Percentiles rank a stretch among this genome's conserved stretches.
Conservation (phyloP, 2,888 invertebrate species). For the Melieria picta region DNA sequence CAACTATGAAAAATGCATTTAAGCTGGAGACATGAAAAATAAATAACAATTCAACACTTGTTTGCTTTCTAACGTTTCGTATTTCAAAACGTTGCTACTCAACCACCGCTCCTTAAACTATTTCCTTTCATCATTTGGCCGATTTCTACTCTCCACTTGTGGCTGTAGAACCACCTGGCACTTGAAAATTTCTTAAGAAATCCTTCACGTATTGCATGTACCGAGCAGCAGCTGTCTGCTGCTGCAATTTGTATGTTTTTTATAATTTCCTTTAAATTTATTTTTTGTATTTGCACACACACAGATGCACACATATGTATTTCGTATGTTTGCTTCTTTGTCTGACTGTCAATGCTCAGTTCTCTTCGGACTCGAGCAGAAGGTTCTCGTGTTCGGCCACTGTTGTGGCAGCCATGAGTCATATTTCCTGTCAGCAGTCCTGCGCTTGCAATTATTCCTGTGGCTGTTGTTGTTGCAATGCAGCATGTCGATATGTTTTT, state of each 20-base stretch:
- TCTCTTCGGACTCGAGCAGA: neutral
- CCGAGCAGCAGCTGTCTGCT: too few relatives aligned
- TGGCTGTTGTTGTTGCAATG: conserved; percentile 6
- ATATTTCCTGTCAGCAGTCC: conserved; percentile 13
- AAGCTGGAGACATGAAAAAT: too few relatives aligned
- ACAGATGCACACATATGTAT: neutral
- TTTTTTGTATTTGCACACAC: neutral
- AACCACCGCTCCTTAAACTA: too few relatives aligned
- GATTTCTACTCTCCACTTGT: neutral
- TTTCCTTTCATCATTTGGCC: too few relatives aligned
- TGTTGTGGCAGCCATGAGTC: conserved; percentile 13
- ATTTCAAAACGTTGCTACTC: too few relatives aligned
- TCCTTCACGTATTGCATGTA: neutral
- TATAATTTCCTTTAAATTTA: neutral
- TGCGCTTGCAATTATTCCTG: neutral
- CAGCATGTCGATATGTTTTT: neutral
- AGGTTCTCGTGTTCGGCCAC: neutral
- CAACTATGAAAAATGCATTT: too few relatives aligned
- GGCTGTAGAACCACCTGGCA: neutral
- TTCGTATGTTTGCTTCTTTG: neutral
- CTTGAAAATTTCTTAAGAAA: conserved; percentile 2
- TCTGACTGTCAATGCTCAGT: neutral
- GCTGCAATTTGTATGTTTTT: neutral
- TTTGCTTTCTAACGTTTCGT: too few relatives aligned
- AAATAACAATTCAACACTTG: too few relatives aligned